Evolutionary conservation across 2,113 vertebrate species (phyloP).

Genomic region (Triplophysa tibetana): DNA sequence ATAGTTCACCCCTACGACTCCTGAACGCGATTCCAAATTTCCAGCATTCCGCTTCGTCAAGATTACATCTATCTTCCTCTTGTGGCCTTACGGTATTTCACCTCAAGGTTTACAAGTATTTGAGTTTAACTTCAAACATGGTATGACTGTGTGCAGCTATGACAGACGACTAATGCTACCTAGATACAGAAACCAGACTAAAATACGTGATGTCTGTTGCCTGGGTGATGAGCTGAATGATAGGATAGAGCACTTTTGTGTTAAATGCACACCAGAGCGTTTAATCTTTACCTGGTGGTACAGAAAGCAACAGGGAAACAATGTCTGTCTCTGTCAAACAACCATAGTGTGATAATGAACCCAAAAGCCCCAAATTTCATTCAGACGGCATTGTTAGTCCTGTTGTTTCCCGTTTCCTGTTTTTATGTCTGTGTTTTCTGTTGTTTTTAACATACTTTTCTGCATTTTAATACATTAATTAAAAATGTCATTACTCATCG

Average conservation of each 20-base stretch:
- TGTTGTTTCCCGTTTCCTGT: neutral
- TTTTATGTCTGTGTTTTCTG: neutral
- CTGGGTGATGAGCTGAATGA: constrained; percentile 47
- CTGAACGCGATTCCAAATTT: neutral
- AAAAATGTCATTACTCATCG: no score
- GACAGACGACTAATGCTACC: constrained; percentile 15
- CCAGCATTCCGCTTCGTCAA: neutral
- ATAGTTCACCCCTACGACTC: neutral
- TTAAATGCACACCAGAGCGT: constrained; percentile 4
- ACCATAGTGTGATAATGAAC: neutral
- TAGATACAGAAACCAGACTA: constrained; percentile 34
- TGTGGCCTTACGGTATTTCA: neutral
- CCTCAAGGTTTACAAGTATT: constrained; percentile 3
- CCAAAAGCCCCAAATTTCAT: neutral
- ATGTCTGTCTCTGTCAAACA: neutral
- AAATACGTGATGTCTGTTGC: constrained; percentile 46
- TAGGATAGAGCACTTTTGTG: constrained; percentile 20
- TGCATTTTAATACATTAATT: no score
- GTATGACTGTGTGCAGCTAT: neutral
- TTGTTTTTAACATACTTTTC: no score
- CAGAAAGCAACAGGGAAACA: constrained; percentile 6
- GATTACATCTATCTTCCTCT: neutral
- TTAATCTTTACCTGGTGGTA: constrained; percentile 17
- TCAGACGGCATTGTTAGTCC: neutral
- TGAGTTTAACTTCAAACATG: neutral